A percentile compares a stretch with the other conserved stretches of the same genome.
Conservation (phyloP, 2,797 vertebrate genomes). For the Mallotus villosus region DNA sequence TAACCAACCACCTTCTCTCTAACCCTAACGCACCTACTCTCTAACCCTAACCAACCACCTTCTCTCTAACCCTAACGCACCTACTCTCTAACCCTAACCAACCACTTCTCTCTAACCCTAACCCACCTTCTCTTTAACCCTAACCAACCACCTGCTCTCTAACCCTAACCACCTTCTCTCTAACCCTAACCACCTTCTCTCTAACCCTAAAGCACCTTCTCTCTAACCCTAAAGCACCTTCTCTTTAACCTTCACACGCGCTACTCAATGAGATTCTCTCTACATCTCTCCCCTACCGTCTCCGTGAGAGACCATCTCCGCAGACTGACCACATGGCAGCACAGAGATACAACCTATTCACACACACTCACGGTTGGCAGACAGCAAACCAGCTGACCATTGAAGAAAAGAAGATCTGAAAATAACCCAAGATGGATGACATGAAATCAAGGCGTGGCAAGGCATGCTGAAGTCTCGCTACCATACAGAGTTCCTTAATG, state of each 20-base stretch:
- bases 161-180: no score
- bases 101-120: neutral
- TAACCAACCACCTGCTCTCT: neutral
- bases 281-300: neutral
- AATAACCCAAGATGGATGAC: neutral
- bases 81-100: no score
- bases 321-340: neutral
- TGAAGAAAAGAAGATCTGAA: neutral
- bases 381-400: neutral
- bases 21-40: neutral
- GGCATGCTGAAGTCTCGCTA: neutral
- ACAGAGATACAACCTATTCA: neutral
- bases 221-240: neutral
- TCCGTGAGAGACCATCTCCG: neutral
- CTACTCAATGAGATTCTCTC: neutral
- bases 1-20: no score
- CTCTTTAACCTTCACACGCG: neutral
- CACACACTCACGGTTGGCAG: neutral
- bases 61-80: neutral
- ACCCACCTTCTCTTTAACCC: no score
- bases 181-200: neutral
- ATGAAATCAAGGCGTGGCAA: no score
- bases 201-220: slow-evolving; percentile 1
- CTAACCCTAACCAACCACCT: no score
- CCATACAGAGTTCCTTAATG: neutral